phyloP scores from a whole-genome alignment of 2,797 vertebrate genomes.

The Hippoglossus hippoglossus region DNA sequence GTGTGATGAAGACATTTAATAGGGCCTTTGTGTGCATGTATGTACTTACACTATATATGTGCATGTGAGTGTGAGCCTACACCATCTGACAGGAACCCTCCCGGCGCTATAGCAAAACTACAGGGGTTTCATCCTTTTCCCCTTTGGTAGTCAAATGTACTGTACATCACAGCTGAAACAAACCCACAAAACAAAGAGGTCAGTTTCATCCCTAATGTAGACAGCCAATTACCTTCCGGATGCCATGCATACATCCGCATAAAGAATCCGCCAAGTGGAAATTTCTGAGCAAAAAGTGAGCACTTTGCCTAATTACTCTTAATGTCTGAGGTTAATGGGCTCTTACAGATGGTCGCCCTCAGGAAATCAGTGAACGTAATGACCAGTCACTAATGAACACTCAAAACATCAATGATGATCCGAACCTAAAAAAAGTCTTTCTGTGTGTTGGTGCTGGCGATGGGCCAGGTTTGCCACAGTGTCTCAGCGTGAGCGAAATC shows the following conservation, averaged over 20 bases:
- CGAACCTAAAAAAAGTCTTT: constrained; percentile 48
- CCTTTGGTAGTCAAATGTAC: constrained; percentile 21
- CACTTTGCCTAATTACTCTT: constrained; percentile 72
- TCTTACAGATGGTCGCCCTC: constrained; percentile 57
- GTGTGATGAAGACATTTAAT: constrained; percentile 52
- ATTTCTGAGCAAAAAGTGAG: constrained; percentile 56
- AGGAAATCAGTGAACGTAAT: constrained; percentile 82
- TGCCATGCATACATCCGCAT: constrained; percentile 34
- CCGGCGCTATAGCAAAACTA: background rate
- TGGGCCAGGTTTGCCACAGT: background rate
- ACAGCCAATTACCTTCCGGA: constrained; percentile 27
- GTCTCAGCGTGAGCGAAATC: constrained; percentile 13
- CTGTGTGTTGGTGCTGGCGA: constrained; percentile 22
- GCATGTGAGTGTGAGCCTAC: constrained; percentile 3
- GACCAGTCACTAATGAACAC: constrained; percentile 83
- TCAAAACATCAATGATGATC: constrained; percentile 75
- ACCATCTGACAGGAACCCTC: constrained; percentile 27
- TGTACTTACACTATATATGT: constrained; percentile 4
- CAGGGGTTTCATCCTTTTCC: constrained; percentile 15
- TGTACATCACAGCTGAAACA: constrained; percentile 1
- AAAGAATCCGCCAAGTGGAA: constrained; percentile 34
- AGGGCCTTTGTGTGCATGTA: constrained; percentile 36
- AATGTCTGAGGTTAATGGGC: constrained; percentile 78
- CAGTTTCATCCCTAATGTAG: constrained; percentile 46
- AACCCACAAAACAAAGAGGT: constrained; percentile 37